Conservation (phyloP, 2,797 vertebrate genomes). For the Helarctos malayanus region DNA sequence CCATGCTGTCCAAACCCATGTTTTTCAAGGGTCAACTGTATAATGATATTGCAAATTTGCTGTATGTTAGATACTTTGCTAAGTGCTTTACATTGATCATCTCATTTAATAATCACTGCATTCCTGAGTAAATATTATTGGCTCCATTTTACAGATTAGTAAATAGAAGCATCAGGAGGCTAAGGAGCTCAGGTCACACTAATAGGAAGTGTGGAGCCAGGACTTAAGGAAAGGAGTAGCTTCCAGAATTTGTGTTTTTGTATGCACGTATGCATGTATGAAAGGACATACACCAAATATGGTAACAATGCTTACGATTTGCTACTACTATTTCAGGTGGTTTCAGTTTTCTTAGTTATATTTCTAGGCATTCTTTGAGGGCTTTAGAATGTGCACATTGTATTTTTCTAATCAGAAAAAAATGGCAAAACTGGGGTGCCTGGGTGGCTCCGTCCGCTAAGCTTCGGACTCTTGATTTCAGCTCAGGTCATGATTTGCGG, state of each 20-base stretch:
- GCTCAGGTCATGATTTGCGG: neutral
- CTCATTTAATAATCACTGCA: neutral
- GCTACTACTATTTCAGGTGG: neutral
- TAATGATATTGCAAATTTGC: neutral
- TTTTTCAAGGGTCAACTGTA: neutral
- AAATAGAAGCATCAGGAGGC: neutral
- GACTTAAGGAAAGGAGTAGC: neutral
- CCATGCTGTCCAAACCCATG: neutral
- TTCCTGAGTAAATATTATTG: neutral
- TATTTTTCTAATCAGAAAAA: neutral
- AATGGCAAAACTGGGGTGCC: no score
- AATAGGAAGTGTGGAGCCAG: neutral
- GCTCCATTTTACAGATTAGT: neutral
- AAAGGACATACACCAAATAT: neutral
- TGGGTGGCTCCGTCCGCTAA: neutral
- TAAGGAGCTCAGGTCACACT: neutral
- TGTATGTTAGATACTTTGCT: neutral
- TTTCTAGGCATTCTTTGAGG: neutral
- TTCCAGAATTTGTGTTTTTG: neutral
- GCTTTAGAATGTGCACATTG: neutral
- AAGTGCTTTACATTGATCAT: slow-evolving; percentile 4
- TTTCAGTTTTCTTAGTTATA: neutral
- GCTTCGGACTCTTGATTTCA: neutral
- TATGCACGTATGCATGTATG: neutral
- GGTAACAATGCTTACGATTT: neutral